phyloP scores from a whole-genome alignment of 2,797 vertebrate species.

The Danio kyathit region DNA sequence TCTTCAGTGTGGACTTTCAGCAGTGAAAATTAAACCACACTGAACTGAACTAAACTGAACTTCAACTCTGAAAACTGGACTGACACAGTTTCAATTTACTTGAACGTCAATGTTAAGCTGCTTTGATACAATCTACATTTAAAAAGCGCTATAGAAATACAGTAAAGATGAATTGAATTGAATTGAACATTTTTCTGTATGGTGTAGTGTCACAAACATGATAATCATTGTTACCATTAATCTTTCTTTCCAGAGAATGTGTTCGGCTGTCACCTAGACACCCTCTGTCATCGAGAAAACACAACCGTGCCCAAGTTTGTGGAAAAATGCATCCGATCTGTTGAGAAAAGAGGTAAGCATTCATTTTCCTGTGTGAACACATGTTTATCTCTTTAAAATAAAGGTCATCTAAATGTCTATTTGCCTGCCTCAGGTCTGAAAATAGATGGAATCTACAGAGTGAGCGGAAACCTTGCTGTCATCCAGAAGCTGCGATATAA shows the following conservation, averaged over 20 bases:
- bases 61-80: too few species aligned
- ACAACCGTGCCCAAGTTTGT: conserved; percentile 83
- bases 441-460: conserved; percentile 92
- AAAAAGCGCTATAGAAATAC: too few species aligned
- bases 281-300: conserved; percentile 86
- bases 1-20: too few species aligned
- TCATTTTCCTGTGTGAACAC: background rate
- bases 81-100: too few species aligned
- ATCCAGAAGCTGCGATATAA: conserved; percentile 92
- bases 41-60: too few species aligned
- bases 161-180: too few species aligned
- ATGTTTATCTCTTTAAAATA: background rate
- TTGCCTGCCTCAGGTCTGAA: conserved; percentile 79
- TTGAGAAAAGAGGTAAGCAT: conserved; percentile 88
- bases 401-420: background rate
- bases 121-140: too few species aligned
- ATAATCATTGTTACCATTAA: background rate
- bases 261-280: conserved; percentile 89
- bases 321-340: conserved; percentile 85
- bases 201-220: too few species aligned
- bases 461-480: conserved; percentile 93
- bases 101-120: too few species aligned
- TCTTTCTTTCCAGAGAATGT: conserved; percentile 83
- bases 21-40: too few species aligned
- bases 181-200: too few species aligned